Percentiles rank a stretch among this genome's conserved stretches.
Conservation (phyloP, 2,888 invertebrate genomes). For the Atethmia centrago region DNA sequence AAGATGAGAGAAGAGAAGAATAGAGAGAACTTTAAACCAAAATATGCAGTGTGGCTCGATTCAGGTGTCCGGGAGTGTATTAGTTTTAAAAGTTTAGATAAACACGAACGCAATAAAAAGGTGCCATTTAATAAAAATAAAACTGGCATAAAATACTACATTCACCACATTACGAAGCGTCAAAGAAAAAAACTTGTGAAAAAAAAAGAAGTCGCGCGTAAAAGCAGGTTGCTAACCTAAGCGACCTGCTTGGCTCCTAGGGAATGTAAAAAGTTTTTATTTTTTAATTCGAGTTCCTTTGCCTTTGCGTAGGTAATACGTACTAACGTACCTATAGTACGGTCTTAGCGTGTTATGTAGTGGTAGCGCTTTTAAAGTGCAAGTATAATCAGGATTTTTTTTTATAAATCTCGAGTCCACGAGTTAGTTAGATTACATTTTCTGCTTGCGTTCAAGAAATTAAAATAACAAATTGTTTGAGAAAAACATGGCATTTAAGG, state of each 20-base stretch:
- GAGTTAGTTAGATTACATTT: neutral
- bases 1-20: no score
- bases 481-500: neutral
- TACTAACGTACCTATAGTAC: conserved; percentile 1
- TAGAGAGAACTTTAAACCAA: no score
- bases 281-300: conserved; percentile 54
- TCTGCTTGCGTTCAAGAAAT: neutral
- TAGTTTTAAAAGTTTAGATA: neutral
- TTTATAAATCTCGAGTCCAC: neutral
- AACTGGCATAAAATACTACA: conserved; percentile 14
- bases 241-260: conserved; percentile 52
- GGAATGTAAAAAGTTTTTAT: conserved; percentile 58
- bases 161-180: conserved; percentile 15
- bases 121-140: conserved; percentile 29
- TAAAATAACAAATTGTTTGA: neutral
- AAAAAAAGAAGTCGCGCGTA: conserved; percentile 30
- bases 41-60: no score
- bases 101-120: conserved; percentile 15
- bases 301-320: conserved; percentile 37
- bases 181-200: conserved; percentile 24
- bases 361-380: neutral
- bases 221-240: conserved; percentile 53
- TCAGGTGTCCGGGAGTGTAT: no score
- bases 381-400: neutral
- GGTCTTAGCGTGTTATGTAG: neutral